These are phyloP conservation scores for Eulemur rubriventer DNA, from an alignment of 2,797 vertebrate genomes.

Conservation along the genomic window DNA sequence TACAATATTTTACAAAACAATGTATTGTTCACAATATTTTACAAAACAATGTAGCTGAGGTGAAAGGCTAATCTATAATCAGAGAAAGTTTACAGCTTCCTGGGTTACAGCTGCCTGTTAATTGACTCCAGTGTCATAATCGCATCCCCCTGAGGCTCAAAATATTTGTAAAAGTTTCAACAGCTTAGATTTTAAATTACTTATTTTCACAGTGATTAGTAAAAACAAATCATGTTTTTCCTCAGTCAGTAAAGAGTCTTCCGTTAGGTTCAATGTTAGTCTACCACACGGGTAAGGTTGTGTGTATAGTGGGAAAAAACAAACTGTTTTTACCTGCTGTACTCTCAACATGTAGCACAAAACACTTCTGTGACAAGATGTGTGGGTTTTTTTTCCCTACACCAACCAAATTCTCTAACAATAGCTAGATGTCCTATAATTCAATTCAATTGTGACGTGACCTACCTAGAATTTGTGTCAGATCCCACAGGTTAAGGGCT, in stretches of 20 bases:
- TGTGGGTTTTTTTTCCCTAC: background rate
- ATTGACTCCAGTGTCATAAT: background rate
- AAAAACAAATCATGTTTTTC: background rate
- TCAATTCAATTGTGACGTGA: background rate
- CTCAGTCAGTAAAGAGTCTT: background rate
- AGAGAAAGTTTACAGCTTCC: background rate
- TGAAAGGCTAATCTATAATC: background rate
- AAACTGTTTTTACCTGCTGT: background rate
- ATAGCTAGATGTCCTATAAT: background rate
- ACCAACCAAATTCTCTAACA: background rate
- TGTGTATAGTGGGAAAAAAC: no score
- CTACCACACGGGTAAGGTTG: accelerated
- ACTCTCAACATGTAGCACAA: background rate
- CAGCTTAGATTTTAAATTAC: background rate
- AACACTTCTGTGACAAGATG: background rate
- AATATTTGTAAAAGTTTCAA: background rate
- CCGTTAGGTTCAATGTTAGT: background rate
- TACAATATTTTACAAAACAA: no score
- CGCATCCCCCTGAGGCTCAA: background rate
- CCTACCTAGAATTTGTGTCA: background rate
- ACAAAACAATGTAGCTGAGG: background rate
- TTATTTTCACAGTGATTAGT: background rate
- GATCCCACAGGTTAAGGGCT: background rate
- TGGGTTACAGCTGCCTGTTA: background rate
- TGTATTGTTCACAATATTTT: no score